Percentiles rank a stretch among this genome's conserved stretches.
phyloP scores from a whole-genome alignment of 1,140 invertebrate species.

The Drosophila mayri region DNA sequence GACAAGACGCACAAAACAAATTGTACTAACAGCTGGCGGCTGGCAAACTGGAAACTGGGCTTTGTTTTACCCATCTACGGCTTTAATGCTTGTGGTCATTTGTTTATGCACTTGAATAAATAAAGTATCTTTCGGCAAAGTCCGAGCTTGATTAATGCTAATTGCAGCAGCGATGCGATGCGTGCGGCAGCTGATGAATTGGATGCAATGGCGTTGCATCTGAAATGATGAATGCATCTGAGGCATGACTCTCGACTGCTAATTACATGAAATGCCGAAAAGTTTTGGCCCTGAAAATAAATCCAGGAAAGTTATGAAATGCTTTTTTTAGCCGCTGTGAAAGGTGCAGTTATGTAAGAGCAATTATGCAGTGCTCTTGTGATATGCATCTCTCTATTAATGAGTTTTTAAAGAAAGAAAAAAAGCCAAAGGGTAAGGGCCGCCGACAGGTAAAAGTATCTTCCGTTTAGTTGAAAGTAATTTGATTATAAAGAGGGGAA shows the following conservation, averaged over 20 bases:
- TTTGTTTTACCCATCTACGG: conserved; percentile 23
- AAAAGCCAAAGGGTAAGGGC: neutral
- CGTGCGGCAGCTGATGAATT: conserved; percentile 57
- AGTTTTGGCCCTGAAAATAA: conserved; percentile 43
- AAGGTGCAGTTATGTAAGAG: conserved; percentile 36
- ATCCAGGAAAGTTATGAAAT: conserved; percentile 38
- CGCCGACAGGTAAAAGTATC: conserved; percentile 31
- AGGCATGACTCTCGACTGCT: conserved; percentile 31
- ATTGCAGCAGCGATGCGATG: conserved; percentile 51
- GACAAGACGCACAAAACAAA: conserved; percentile 48
- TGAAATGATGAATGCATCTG: conserved; percentile 19
- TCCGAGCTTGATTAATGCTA: conserved; percentile 73
- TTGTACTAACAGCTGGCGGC: conserved; percentile 46
- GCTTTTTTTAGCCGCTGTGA: conserved; percentile 37
- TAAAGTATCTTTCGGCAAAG: conserved; percentile 30
- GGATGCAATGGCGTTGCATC: conserved; percentile 25
- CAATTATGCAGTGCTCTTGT: conserved; percentile 29
- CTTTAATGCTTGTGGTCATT: conserved; percentile 31
- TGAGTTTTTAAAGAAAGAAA: conserved; percentile 8
- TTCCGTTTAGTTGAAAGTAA: neutral
- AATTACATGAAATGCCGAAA: conserved; percentile 36
- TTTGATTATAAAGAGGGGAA: neutral
- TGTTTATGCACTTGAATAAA: conserved; percentile 43
- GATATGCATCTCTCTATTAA: conserved; percentile 52
- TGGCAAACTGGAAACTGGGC: conserved; percentile 3